These are phyloP conservation scores for Cyprinodon diabolis DNA, from an alignment of 2,797 vertebrate species.

Conservation along the genomic window DNA sequence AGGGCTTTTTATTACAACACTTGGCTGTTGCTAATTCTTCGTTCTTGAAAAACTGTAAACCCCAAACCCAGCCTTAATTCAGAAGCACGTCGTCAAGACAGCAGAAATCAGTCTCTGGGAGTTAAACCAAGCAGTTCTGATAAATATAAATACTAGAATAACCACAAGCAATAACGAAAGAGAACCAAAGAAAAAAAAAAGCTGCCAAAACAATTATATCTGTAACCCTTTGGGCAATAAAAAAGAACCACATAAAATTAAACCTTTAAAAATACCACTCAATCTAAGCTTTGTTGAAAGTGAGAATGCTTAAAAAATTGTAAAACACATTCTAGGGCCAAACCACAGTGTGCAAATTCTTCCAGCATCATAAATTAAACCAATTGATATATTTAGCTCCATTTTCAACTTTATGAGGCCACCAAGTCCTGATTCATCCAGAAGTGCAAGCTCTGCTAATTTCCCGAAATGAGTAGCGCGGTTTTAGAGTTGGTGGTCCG, in stretches of 20 bases:
- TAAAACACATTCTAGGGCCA: neutral
- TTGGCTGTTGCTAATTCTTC: neutral
- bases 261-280: constrained; percentile 9
- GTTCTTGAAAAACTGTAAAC: neutral
- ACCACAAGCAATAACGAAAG: neutral
- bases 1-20: neutral
- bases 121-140: neutral
- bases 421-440: constrained; percentile 11
- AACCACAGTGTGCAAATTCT: constrained; percentile 9
- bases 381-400: neutral
- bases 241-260: neutral
- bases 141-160: neutral
- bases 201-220: constrained; percentile 2
- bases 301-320: neutral
- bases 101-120: neutral
- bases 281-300: neutral
- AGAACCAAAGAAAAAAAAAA: neutral
- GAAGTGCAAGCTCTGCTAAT: constrained; percentile 7
- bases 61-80: neutral
- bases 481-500: neutral
- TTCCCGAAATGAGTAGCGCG: constrained; percentile 17
- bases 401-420: constrained; percentile 17
- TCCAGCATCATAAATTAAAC: constrained; percentile 8
- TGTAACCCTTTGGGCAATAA: neutral
- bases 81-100: neutral